Evolutionary conservation across 2,797 vertebrate genomes (phyloP).

Genomic region (Allobates femoralis): DNA sequence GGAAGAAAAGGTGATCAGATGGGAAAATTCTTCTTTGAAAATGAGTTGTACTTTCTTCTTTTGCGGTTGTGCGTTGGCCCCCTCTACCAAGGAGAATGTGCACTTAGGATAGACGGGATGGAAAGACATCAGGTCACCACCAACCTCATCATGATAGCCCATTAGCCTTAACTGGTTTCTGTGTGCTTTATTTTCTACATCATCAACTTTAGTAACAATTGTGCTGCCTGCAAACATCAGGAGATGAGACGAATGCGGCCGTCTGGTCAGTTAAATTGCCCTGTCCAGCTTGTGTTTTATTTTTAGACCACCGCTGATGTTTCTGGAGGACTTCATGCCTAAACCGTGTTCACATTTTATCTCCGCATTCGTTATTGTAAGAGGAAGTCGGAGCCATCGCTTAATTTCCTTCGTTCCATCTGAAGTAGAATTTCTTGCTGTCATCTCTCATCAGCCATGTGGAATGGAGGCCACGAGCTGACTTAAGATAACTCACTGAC

Average conservation of each 20-base stretch:
- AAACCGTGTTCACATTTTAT: not conserved
- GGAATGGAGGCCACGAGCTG: not conserved
- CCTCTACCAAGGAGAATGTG: not conserved
- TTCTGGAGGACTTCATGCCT: not conserved
- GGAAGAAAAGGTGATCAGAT: not conserved
- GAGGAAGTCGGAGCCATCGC: not conserved
- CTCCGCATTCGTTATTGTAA: not conserved
- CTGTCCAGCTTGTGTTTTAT: conserved; percentile 25
- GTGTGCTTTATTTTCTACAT: conserved; percentile 40
- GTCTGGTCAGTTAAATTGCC: conserved; percentile 29
- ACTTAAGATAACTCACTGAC: not conserved
- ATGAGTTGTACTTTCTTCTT: not conserved
- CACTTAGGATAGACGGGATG: not conserved
- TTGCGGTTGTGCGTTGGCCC: not conserved
- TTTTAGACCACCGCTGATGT: conserved; percentile 1
- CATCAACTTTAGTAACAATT: conserved; percentile 40
- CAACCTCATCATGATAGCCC: conserved; percentile 29
- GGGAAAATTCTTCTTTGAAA: not conserved
- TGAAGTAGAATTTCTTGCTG: not conserved
- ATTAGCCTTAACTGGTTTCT: conserved; percentile 49
- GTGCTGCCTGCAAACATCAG: conserved; percentile 37
- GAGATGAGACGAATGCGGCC: conserved; percentile 9
- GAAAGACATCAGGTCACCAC: conserved; percentile 13
- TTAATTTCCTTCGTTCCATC: not conserved
- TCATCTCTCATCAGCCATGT: not conserved